These are phyloP conservation scores for Triplophysa siluroides DNA, from an alignment of 2,113 vertebrate genomes.

Conservation along the genomic window DNA sequence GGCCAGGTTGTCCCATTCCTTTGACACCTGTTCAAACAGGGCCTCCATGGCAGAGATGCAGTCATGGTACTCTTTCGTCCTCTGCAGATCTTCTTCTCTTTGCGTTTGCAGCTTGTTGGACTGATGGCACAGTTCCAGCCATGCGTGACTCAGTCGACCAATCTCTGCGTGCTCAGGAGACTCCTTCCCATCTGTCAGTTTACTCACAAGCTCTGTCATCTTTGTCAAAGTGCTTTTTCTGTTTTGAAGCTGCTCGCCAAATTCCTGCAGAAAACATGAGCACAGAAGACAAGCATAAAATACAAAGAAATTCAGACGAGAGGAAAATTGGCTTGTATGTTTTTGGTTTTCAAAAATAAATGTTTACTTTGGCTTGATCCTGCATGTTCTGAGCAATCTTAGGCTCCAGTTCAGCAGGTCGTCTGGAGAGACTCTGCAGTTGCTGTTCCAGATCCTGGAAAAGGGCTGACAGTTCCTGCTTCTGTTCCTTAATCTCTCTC, in stretches of 20 bases:
- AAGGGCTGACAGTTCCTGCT: constrained; percentile 83
- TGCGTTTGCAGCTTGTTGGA: constrained; percentile 80
- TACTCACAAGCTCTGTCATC: constrained; percentile 84
- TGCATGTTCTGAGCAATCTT: constrained; percentile 93
- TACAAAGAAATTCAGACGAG: too few relatives aligned
- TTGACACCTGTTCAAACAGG: constrained; percentile 90
- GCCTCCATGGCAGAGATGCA: constrained; percentile 81
- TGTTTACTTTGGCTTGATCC: constrained; percentile 86
- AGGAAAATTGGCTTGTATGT: too few relatives aligned
- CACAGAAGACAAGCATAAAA: not conserved
- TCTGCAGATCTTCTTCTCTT: constrained; percentile 88
- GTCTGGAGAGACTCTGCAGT: constrained; percentile 86
- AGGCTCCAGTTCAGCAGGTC: constrained; percentile 87
- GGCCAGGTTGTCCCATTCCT: constrained; percentile 94
- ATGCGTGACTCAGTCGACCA: constrained; percentile 81
- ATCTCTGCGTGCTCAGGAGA: constrained; percentile 88
- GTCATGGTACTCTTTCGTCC: constrained; percentile 86
- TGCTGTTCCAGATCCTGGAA: constrained; percentile 92
- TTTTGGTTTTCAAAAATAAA: not conserved
- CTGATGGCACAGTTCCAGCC: constrained; percentile 86
- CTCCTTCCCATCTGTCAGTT: constrained; percentile 82
- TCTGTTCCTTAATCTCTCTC: constrained; percentile 90
- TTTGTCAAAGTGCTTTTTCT: constrained; percentile 81
- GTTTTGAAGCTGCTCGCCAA: constrained; percentile 82
- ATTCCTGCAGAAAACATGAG: constrained; percentile 78